Evolutionary conservation across 2,113 vertebrate species (phyloP).

Genomic region (Lagopus leucura): DNA sequence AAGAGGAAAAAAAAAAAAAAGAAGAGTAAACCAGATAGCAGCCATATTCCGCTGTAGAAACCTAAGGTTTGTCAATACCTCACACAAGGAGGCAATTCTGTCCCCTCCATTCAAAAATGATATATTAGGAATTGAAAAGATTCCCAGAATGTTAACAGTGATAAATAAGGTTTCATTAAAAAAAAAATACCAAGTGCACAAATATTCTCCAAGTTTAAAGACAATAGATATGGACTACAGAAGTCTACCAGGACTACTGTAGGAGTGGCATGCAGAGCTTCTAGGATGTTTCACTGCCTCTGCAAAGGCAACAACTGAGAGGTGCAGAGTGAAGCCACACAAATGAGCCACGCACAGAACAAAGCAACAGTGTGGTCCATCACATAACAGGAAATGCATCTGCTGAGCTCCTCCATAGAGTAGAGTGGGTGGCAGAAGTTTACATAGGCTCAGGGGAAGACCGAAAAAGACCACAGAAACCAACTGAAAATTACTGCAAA

Average conservation of each 20-base stretch:
- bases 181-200: not conserved
- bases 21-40: not conserved
- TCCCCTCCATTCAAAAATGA: not conserved
- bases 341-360: not conserved
- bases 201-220: not conserved
- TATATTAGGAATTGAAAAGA: not conserved
- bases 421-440: not conserved
- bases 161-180: not conserved
- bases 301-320: not conserved
- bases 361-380: fast-evolving
- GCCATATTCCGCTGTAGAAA: not conserved
- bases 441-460: not conserved
- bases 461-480: not conserved
- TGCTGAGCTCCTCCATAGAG: not conserved
- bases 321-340: not conserved
- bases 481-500: not conserved
- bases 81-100: not conserved
- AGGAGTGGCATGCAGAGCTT: not conserved
- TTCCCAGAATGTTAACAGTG: not conserved
- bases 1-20: not conserved
- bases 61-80: not conserved
- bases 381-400: not conserved
- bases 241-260: not conserved
- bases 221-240: not conserved
- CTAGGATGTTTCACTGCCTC: not conserved